Conservation (phyloP, 2,888 invertebrate species). For the Acanthosoma haemorrhoidale region DNA sequence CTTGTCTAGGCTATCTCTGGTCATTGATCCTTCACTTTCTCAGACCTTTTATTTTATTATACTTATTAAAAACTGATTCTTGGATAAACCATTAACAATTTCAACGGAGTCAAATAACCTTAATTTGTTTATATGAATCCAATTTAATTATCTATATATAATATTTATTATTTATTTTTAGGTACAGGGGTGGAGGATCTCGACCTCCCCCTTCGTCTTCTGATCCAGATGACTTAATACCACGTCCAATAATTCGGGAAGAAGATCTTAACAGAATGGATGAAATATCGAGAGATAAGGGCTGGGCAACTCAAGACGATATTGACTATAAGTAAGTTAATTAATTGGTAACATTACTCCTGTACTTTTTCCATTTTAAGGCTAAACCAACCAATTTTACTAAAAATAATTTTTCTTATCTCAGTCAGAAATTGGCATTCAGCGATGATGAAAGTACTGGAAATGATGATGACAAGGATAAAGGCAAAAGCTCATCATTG, state of each 20-base stretch:
- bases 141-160: not conserved
- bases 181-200: conserved; percentile 41
- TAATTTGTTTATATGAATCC: not conserved
- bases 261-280: conserved; percentile 89
- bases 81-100: no score
- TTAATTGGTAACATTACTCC: no score
- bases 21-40: no score
- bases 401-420: conserved; percentile 38
- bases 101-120: no score
- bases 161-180: not conserved
- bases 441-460: conserved; percentile 76
- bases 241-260: conserved; percentile 84
- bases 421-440: conserved; percentile 82
- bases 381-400: no score
- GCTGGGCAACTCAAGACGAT: conserved; percentile 89
- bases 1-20: no score
- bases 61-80: no score
- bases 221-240: conserved; percentile 55
- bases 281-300: conserved; percentile 80
- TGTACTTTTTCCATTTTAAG: no score
- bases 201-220: conserved; percentile 43
- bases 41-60: no score
- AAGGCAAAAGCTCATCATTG: conserved; percentile 42
- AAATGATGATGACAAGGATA: conserved; percentile 44
- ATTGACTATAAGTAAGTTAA: conserved; percentile 77